A percentile compares a stretch with the other conserved stretches of the same genome.
Conservation (phyloP, 2,888 invertebrate species). For the Crossocerus cetratus region DNA sequence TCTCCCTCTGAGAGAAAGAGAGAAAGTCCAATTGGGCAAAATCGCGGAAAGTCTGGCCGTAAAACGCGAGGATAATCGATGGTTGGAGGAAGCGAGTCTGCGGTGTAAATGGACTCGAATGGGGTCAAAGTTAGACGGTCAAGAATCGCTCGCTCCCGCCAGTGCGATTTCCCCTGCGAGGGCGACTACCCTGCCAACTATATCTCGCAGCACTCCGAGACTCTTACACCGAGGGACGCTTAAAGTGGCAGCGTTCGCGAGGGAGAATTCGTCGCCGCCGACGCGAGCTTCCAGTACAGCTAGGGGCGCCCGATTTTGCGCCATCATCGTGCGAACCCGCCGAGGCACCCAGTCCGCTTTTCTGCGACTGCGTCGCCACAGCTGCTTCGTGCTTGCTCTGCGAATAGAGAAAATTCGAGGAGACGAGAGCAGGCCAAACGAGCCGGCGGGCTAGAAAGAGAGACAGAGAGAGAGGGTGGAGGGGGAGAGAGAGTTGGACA, state of each 20-base stretch:
- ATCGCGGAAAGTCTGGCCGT: no score
- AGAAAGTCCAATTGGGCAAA: no score
- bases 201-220: background rate
- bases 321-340: conserved; percentile 23
- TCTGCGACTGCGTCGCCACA: conserved; percentile 43
- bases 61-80: no score
- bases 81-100: background rate
- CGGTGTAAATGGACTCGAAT: background rate
- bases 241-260: background rate
- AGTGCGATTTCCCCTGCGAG: background rate
- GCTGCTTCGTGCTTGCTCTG: conserved; percentile 2
- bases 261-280: background rate
- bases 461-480: background rate
- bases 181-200: background rate
- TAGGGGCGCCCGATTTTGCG: conserved; percentile 16
- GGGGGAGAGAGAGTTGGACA: background rate
- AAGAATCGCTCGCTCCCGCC: background rate
- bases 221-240: background rate
- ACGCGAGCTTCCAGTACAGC: background rate
- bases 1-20: no score
- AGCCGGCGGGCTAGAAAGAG: background rate
- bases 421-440: background rate
- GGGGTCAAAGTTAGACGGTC: conserved; percentile 1
- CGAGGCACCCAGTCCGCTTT: conserved; percentile 22
- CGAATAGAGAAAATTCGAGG: conserved; percentile 21